These are phyloP conservation scores for Hoplodrina blanda DNA, from an alignment of 2,888 invertebrate species.

Conservation along the genomic window DNA sequence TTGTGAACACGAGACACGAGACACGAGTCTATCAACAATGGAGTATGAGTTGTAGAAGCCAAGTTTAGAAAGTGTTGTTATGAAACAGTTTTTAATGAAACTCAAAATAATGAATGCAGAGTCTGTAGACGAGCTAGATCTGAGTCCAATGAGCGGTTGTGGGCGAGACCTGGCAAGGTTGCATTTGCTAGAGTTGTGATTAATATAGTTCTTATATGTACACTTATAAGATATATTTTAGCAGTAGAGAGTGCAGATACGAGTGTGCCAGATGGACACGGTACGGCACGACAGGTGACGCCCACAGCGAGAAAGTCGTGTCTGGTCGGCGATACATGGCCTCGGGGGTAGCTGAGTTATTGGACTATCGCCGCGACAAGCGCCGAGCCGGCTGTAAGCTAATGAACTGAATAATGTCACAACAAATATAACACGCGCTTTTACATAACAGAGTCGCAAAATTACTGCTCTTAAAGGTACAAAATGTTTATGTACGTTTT, in stretches of 20 bases:
- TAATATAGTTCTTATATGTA: slow-evolving; percentile 52
- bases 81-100: slow-evolving; percentile 56
- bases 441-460: not conserved
- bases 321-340: slow-evolving; percentile 64
- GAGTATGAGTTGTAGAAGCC: slow-evolving; percentile 23
- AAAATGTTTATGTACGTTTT: not conserved
- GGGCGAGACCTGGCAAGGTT: slow-evolving; percentile 61
- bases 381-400: slow-evolving; percentile 49
- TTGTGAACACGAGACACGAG: slow-evolving; percentile 12
- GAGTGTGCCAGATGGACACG: slow-evolving; percentile 64
- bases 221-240: slow-evolving; percentile 55
- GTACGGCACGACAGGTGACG: slow-evolving; percentile 81
- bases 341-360: slow-evolving; percentile 66
- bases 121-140: slow-evolving; percentile 59
- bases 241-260: slow-evolving; percentile 19
- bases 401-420: slow-evolving; percentile 60
- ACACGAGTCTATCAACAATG: slow-evolving; percentile 38
- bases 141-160: slow-evolving; percentile 63
- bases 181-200: slow-evolving; percentile 26
- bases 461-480: not conserved
- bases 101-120: slow-evolving; percentile 54
- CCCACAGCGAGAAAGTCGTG: slow-evolving; percentile 82
- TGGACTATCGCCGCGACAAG: slow-evolving; percentile 57
- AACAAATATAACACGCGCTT: slow-evolving; percentile 9
- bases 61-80: slow-evolving; percentile 59